These are phyloP conservation scores for Peromyscus attwateri DNA, from an alignment of 2,797 vertebrate genomes.

Conservation along the genomic window DNA sequence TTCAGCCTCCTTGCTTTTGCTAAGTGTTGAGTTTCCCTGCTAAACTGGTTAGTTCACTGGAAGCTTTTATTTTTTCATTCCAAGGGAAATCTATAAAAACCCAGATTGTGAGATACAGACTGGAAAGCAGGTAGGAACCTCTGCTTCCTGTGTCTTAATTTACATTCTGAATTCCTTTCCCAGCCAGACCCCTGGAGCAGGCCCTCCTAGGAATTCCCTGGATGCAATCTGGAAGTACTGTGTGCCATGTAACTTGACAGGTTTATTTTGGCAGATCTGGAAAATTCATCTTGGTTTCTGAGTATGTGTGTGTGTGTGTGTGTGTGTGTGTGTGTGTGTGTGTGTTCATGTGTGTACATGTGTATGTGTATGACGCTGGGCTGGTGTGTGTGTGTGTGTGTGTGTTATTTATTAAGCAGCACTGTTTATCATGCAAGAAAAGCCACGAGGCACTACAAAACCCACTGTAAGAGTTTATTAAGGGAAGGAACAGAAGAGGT, in stretches of 20 bases:
- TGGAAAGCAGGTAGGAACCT: not conserved
- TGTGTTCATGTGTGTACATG: no score
- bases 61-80: not conserved
- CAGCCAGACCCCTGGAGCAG: not conserved
- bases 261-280: not conserved
- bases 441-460: no score
- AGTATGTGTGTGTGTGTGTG: not conserved
- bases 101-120: not conserved
- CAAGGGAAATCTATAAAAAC: not conserved
- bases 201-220: not conserved
- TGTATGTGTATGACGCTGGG: not conserved
- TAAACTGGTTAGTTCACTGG: not conserved
- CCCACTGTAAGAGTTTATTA: no score
- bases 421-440: no score
- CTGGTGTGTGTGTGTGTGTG: not conserved
- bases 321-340: not conserved
- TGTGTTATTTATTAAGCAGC: not conserved
- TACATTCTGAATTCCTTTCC: not conserved
- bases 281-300: slow-evolving; percentile 33
- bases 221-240: not conserved
- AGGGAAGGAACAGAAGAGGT: no score
- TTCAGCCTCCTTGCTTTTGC: not conserved
- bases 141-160: not conserved
- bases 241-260: not conserved
- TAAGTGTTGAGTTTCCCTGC: not conserved